Evolutionary conservation across 2,797 vertebrate genomes (phyloP), one percentile per base, ranked within the genome.

Genomic region (Lacerta bilineata): DNA sequence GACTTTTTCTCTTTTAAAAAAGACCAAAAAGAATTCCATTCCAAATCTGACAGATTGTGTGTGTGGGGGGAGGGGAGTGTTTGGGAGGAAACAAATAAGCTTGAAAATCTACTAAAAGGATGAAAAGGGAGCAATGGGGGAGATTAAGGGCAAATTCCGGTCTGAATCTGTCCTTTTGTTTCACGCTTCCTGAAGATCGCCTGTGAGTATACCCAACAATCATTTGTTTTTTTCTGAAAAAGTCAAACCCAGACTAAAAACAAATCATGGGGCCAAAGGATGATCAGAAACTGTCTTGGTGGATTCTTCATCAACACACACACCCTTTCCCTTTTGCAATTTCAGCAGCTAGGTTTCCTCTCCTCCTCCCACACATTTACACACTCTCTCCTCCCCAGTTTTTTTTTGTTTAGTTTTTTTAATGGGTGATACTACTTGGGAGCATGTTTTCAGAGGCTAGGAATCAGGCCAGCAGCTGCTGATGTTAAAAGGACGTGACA

Each of bases 401-500:
- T 20, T 74, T 39, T 41, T 41, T 41, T 41, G 39, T 41, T 41
- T 41, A 33, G 0, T 13, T 87, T 90, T 55, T 55, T 85, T 86
- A 88, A 83, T 89, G 89, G 78, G 80, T 79, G 94, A 90, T 94
- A 43, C 93, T 96, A 84, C 93, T 94, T 74, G 93, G 92, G 94
- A 96, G 90, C 92, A 77, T 84, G 94, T 95, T 81, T 93, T 90
- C 93, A 39, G 91, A 93, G 93, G 93, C 90, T 91, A 88, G 95
- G 95, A 97, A 98, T 97, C 98, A 97, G 98, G 98, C 98, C 98
- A 99, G 97, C 96, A 98, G 97, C 97, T 97, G 98, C 97, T 99
- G 98, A 99, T 97, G 96, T 96, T 99, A 98, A 99, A 97, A 98
- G 97, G 98, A 99, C 97, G 94, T 98, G 98, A 98, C 98, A 99